A percentile compares a stretch with the other conserved stretches of the same genome.
Conservation (phyloP, 2,113 vertebrate genomes). For the human region DNA sequence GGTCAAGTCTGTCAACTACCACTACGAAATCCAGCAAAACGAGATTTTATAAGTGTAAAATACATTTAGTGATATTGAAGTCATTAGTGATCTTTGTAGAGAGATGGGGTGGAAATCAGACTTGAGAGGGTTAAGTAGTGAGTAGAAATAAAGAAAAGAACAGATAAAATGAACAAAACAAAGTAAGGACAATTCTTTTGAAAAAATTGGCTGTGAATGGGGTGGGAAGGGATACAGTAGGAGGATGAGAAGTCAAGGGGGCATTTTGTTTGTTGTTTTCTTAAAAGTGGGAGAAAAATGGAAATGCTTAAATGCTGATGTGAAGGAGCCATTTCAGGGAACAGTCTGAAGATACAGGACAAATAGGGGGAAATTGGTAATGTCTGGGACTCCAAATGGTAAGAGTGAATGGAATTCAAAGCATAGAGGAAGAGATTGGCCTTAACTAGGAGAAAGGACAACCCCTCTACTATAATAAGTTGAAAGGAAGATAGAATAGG, state of each 20-base stretch:
- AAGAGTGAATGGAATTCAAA: background rate
- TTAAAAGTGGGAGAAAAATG: background rate
- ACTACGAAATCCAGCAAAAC: background rate
- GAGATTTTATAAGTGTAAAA: background rate
- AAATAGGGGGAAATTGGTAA: background rate
- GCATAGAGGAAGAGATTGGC: background rate
- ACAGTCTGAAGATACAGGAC: background rate
- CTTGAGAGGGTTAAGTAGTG: background rate
- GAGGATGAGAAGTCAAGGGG: background rate
- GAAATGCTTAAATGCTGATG: slow-evolving; percentile 2
- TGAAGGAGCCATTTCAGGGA: background rate
- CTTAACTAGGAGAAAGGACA: background rate
- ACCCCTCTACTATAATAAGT: background rate
- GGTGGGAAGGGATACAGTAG: background rate
- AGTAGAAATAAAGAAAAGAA: background rate
- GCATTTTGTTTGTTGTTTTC: background rate
- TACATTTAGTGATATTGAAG: background rate
- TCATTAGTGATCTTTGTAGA: background rate
- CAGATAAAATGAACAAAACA: background rate
- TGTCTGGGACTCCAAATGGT: background rate
- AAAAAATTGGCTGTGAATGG: background rate
- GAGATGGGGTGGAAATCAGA: background rate
- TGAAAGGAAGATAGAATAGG: background rate
- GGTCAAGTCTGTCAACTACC: background rate
- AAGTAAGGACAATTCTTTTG: background rate